Evolutionary conservation across 2,113 vertebrate species (phyloP).

Genomic region (Rhinopomastus cyanomelas): DNA sequence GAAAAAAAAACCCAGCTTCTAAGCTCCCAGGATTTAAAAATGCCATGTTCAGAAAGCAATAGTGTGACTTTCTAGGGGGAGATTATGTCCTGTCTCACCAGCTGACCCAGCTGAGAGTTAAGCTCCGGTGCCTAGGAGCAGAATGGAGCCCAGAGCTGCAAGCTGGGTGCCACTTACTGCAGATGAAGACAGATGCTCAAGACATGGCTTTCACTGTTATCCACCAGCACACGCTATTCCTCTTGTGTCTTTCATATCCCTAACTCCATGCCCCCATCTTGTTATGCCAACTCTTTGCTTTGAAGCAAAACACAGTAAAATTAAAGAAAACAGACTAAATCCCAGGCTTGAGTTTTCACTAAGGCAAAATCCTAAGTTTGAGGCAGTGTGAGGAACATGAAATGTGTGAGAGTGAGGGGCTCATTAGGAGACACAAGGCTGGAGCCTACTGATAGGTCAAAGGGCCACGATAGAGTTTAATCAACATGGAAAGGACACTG

Average conservation of each 20-base stretch:
- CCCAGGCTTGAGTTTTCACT: neutral
- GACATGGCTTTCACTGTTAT: neutral
- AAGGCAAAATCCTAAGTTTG: neutral
- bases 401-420: neutral
- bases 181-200: neutral
- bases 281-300: neutral
- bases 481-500: neutral
- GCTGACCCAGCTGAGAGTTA: neutral
- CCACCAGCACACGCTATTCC: neutral
- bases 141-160: neutral
- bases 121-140: neutral
- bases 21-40: neutral
- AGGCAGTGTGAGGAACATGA: neutral
- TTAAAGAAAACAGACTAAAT: neutral
- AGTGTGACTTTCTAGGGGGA: neutral
- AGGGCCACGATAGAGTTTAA: neutral
- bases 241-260: neutral
- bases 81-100: neutral
- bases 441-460: neutral
- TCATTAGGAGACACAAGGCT: neutral
- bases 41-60: neutral
- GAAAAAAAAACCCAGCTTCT: slow-evolving; percentile 8
- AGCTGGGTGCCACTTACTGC: neutral
- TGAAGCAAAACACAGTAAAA: neutral
- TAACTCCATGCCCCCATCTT: neutral